A percentile compares a stretch with the other conserved stretches of the same genome.
These are phyloP conservation scores for Thymallus thymallus DNA, from an alignment of 2,113 vertebrate species.

Conservation along the genomic window DNA sequence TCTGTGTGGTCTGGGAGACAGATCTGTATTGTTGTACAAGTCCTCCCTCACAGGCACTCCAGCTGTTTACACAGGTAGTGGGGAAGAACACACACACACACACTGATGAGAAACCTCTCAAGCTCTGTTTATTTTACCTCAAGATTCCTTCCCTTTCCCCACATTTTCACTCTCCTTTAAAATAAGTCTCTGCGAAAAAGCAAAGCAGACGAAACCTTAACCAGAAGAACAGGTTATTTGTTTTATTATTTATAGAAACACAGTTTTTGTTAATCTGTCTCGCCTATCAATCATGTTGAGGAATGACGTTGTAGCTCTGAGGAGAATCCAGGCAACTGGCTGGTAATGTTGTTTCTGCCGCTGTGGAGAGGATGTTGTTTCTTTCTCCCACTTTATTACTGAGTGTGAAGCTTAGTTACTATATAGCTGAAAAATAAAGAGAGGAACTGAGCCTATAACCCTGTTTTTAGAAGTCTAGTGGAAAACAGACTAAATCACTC, in stretches of 20 bases:
- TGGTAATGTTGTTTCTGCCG: too few species aligned
- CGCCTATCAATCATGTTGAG: neutral
- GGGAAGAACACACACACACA: too few species aligned
- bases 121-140: slow-evolving; percentile 23
- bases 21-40: slow-evolving; percentile 63
- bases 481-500: too few species aligned
- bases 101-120: slow-evolving; percentile 12
- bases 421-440: too few species aligned
- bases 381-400: too few species aligned
- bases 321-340: neutral
- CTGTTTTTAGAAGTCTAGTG: too few species aligned
- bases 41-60: slow-evolving; percentile 11
- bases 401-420: too few species aligned
- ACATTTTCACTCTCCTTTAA: neutral
- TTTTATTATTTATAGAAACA: neutral
- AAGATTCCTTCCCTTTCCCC: neutral
- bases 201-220: neutral
- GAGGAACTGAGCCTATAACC: too few species aligned
- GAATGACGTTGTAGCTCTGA: neutral
- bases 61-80: too few species aligned
- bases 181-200: neutral
- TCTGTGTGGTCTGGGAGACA: slow-evolving; percentile 75
- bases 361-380: too few species aligned
- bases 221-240: neutral
- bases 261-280: neutral